Percentiles rank a stretch among this genome's conserved stretches.
These are phyloP conservation scores for Takifugu flavidus DNA, from an alignment of 2,113 vertebrate genomes.

Conservation along the genomic window DNA sequence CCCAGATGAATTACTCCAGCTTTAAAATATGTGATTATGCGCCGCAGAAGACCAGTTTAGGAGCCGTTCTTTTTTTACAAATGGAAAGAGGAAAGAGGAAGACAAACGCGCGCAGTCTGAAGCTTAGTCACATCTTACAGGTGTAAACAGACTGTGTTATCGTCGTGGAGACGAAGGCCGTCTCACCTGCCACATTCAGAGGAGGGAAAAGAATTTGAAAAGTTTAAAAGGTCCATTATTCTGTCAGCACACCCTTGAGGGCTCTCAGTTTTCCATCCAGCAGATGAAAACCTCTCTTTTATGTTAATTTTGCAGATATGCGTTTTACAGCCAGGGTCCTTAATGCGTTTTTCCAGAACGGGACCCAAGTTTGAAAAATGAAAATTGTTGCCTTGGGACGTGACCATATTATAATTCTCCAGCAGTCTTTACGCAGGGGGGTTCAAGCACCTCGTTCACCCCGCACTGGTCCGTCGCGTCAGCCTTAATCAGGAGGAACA, in stretches of 20 bases:
- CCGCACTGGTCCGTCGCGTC: background rate
- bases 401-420: slow-evolving; percentile 36
- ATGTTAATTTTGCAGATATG: slow-evolving; percentile 64
- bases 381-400: slow-evolving; percentile 36
- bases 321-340: slow-evolving; percentile 42
- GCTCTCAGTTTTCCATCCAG: slow-evolving; percentile 51
- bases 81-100: too few relatives aligned
- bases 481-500: slow-evolving; percentile 1
- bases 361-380: slow-evolving; percentile 42
- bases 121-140: background rate
- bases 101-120: too few relatives aligned
- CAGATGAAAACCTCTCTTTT: slow-evolving; percentile 64
- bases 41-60: too few relatives aligned
- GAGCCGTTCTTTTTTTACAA: too few relatives aligned
- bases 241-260: slow-evolving; percentile 41
- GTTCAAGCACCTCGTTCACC: slow-evolving; percentile 9
- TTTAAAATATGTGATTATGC: too few relatives aligned
- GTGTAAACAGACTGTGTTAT: background rate
- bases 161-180: background rate
- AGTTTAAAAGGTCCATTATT: slow-evolving; percentile 63
- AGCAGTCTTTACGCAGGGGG: slow-evolving; percentile 20
- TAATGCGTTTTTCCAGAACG: slow-evolving; percentile 40
- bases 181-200: slow-evolving; percentile 20
- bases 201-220: slow-evolving; percentile 45
- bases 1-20: too few relatives aligned